Conservation (phyloP, 92 coral and sea anemone genomes). For the Galaxea fascicularis region DNA sequence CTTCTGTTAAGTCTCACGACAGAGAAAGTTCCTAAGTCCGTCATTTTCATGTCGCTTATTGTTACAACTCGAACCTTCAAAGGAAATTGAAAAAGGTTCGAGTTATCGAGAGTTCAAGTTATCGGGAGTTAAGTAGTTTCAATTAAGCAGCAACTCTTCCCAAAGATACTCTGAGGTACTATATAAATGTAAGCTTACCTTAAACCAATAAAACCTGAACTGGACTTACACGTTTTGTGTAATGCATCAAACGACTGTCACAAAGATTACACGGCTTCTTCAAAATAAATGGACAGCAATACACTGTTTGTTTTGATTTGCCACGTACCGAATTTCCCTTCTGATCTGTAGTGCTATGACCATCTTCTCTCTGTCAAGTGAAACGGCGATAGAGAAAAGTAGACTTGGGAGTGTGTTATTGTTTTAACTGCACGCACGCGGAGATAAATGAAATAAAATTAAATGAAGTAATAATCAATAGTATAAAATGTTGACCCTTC, state of each 20-base stretch:
- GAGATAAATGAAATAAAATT: background rate
- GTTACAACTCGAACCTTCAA: background rate
- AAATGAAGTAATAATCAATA: background rate
- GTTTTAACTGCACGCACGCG: background rate
- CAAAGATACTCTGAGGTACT: background rate
- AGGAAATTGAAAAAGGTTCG: background rate
- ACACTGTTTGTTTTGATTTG: background rate
- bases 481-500: background rate
- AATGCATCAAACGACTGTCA: background rate
- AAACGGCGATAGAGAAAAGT: background rate
- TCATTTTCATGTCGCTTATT: background rate
- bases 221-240: background rate
- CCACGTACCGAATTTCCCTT: background rate
- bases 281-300: background rate
- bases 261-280: background rate
- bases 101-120: background rate
- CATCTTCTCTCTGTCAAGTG: background rate
- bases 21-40: background rate
- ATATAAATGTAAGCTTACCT: background rate
- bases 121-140: background rate
- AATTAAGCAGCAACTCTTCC: background rate
- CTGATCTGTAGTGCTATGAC: background rate
- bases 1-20: background rate
- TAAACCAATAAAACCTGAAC: background rate
- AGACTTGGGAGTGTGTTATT: background rate